Evolutionary conservation across 2,113 vertebrate genomes (phyloP).

Genomic region (Empidonax traillii): DNA sequence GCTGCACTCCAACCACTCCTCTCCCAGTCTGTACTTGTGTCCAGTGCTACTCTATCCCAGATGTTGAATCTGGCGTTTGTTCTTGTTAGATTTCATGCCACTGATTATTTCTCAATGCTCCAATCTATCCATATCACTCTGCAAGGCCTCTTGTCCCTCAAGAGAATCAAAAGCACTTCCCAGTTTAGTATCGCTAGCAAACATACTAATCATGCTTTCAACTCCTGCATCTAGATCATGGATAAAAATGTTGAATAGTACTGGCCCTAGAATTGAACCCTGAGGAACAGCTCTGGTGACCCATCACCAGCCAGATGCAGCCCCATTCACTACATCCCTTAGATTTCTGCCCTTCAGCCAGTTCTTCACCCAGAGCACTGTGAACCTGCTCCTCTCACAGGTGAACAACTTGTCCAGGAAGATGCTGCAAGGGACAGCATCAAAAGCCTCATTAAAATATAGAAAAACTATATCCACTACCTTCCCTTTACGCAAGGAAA

Average conservation of each 20-base stretch:
- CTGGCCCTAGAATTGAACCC: not conserved
- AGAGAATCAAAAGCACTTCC: not conserved
- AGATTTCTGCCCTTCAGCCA: not conserved
- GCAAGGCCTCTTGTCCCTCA: not conserved
- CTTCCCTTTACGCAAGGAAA: not conserved
- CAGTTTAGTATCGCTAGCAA: not conserved
- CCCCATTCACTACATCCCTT: not conserved
- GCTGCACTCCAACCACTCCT: not conserved
- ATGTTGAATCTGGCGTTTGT: not conserved
- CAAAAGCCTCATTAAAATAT: not conserved
- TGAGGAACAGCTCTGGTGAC: accelerated
- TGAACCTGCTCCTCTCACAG: not conserved
- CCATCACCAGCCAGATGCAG: accelerated
- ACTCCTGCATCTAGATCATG: not conserved
- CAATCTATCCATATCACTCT: not conserved
- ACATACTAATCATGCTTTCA: not conserved
- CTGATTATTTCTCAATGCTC: not conserved
- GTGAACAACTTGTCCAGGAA: not conserved
- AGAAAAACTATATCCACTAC: not conserved
- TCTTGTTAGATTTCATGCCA: not conserved
- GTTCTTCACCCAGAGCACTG: not conserved
- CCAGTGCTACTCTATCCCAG: not conserved
- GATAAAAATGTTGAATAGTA: not conserved
- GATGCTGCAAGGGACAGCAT: not conserved
- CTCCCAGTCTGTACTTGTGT: not conserved